Evolutionary conservation across 2,113 vertebrate species (phyloP).

Genomic region (Colinus virginianus): DNA sequence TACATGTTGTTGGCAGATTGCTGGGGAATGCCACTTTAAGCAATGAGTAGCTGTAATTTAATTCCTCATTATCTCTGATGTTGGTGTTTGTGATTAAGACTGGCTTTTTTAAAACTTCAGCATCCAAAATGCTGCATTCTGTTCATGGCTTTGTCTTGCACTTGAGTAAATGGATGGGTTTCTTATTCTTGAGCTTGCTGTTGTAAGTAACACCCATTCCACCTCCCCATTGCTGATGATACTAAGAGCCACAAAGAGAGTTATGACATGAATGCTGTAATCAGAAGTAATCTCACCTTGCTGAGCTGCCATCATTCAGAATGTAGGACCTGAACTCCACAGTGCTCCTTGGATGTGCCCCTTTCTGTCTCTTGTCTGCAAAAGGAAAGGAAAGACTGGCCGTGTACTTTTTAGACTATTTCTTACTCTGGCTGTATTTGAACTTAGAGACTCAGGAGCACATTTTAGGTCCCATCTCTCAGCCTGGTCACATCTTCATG

Average conservation of each 20-base stretch:
- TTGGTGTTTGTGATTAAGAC: not conserved
- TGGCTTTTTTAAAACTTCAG: not conserved
- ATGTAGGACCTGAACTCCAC: not conserved
- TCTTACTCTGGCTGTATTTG: not conserved
- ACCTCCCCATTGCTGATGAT: not conserved
- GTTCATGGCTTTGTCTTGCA: not conserved
- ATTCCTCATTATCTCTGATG: not conserved
- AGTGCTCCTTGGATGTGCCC: not conserved
- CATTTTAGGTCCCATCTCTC: not conserved
- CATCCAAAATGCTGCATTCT: not conserved
- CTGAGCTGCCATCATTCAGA: not conserved
- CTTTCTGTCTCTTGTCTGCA: not conserved
- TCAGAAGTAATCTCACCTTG: not conserved
- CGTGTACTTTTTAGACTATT: not conserved
- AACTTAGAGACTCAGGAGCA: not conserved
- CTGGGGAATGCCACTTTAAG: not conserved
- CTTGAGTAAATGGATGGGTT: not conserved
- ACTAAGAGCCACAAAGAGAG: not conserved
- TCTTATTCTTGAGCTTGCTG: not conserved
- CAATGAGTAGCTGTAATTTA: not conserved
- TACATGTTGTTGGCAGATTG: not conserved
- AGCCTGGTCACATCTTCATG: not conserved
- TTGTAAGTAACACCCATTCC: fast-evolving
- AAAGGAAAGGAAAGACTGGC: not conserved
- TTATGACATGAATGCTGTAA: not conserved